Percentiles rank a stretch among this genome's conserved stretches.
Conservation (phyloP, 2,113 vertebrate genomes). For the Cricetomys ansorgei region DNA sequence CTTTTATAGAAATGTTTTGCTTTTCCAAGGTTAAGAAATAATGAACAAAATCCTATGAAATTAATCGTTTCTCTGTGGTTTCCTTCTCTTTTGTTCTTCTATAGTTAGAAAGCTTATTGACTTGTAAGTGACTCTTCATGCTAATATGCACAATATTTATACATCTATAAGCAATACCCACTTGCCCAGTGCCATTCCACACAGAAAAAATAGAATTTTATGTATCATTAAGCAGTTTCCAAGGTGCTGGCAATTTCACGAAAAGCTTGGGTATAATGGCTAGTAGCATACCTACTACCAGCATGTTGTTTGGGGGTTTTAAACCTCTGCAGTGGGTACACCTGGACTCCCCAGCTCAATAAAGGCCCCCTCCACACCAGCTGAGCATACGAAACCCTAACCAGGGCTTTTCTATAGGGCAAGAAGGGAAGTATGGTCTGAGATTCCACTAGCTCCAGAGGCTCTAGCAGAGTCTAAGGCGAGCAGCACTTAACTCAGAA, state of each 20-base stretch:
- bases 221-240: slow-evolving; percentile 81
- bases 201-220: slow-evolving; percentile 80
- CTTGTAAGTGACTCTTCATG: slow-evolving; percentile 81
- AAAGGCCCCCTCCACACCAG: not conserved
- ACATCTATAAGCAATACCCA: slow-evolving; percentile 80
- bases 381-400: not conserved
- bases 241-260: slow-evolving; percentile 66
- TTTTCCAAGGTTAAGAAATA: slow-evolving; percentile 79
- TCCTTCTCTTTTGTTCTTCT: slow-evolving; percentile 70
- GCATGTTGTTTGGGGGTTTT: slow-evolving; percentile 47
- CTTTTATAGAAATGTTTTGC: slow-evolving; percentile 66
- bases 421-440: not conserved
- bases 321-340: slow-evolving; percentile 35
- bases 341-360: not conserved
- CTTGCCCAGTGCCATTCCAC: slow-evolving; percentile 80
- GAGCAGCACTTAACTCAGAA: not conserved
- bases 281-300: slow-evolving; percentile 25
- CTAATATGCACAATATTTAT: slow-evolving; percentile 82
- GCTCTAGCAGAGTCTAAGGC: not conserved
- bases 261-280: slow-evolving; percentile 65
- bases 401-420: not conserved
- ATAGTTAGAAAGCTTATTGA: slow-evolving; percentile 77
- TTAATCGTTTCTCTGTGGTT: slow-evolving; percentile 65
- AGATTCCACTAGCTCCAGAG: not conserved
- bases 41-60: slow-evolving; percentile 73